These are phyloP conservation scores for Orthosia gracilis DNA, from an alignment of 2,888 invertebrate genomes.

Conservation along the genomic window DNA sequence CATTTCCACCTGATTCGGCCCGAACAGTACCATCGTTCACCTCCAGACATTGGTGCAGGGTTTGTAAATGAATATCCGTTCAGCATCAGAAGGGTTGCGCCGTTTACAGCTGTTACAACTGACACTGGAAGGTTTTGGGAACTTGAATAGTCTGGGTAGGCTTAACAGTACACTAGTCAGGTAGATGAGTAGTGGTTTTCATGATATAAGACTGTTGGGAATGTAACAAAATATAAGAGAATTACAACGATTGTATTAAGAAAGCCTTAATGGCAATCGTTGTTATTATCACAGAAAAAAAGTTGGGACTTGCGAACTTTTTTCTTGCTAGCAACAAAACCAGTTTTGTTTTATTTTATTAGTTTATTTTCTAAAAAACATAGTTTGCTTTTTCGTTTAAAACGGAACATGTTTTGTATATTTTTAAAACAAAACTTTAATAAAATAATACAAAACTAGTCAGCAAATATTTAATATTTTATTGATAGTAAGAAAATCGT, in stretches of 20 bases:
- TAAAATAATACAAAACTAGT: too few relatives aligned
- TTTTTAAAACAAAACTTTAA: too few relatives aligned
- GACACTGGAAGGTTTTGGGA: slow-evolving; percentile 80
- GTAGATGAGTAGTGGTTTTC: background rate
- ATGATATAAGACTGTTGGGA: background rate
- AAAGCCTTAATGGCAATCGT: background rate
- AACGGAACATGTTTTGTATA: too few relatives aligned
- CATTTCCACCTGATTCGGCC: slow-evolving; percentile 83
- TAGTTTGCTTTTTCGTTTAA: too few relatives aligned
- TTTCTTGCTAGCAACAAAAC: too few relatives aligned
- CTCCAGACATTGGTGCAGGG: slow-evolving; percentile 85
- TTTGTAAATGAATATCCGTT: slow-evolving; percentile 86
- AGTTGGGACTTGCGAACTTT: too few relatives aligned
- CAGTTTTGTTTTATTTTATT: too few relatives aligned
- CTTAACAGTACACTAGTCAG: background rate
- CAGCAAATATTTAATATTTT: too few relatives aligned
- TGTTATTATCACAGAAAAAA: background rate
- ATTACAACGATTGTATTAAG: too few relatives aligned
- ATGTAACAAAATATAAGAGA: background rate
- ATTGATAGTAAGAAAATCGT: too few relatives aligned
- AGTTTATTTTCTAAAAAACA: too few relatives aligned
- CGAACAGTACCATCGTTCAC: slow-evolving; percentile 88
- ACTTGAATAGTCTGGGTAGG: slow-evolving; percentile 46
- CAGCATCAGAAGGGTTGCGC: slow-evolving; percentile 86
- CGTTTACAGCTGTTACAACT: slow-evolving; percentile 87